A percentile compares a stretch with the other conserved stretches of the same genome.
phyloP scores from a whole-genome alignment of 2,797 vertebrate species.

The Ceryle rudis region DNA sequence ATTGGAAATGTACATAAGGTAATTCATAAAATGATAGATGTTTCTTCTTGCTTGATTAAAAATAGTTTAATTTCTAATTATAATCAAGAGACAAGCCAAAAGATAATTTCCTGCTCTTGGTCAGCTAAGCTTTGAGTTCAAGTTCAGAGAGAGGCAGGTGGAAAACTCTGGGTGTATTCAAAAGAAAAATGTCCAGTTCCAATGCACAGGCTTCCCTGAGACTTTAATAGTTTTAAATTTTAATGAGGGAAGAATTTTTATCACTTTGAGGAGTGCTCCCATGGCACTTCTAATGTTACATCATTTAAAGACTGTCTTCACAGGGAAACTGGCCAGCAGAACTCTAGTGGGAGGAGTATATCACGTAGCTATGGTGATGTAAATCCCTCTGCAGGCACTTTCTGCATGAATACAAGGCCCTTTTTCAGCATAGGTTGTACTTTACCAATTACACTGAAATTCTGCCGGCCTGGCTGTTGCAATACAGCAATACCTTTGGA shows the following conservation, averaged over 20 bases:
- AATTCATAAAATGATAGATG: neutral
- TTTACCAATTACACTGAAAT: neutral
- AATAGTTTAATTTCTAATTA: neutral
- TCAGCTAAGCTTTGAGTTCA: neutral
- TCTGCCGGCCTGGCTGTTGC: neutral
- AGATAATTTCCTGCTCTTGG: neutral
- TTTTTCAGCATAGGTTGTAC: neutral
- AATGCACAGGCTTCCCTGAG: neutral
- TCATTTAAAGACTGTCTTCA: neutral
- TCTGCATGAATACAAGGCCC: neutral
- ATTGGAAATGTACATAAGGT: neutral
- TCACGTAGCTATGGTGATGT: neutral
- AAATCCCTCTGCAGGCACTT: neutral
- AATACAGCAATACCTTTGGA: neutral
- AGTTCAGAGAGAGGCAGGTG: neutral
- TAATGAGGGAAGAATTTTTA: conserved; percentile 12
- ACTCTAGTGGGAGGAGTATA: neutral
- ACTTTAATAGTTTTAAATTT: neutral
- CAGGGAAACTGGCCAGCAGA: neutral
- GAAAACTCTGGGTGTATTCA: neutral
- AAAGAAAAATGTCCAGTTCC: neutral
- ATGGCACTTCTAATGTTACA: neutral
- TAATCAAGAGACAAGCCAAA: neutral
- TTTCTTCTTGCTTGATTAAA: neutral
- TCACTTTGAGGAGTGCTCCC: neutral